Conservation (phyloP, 2,888 invertebrate species). For the Ennomos erosarius region DNA sequence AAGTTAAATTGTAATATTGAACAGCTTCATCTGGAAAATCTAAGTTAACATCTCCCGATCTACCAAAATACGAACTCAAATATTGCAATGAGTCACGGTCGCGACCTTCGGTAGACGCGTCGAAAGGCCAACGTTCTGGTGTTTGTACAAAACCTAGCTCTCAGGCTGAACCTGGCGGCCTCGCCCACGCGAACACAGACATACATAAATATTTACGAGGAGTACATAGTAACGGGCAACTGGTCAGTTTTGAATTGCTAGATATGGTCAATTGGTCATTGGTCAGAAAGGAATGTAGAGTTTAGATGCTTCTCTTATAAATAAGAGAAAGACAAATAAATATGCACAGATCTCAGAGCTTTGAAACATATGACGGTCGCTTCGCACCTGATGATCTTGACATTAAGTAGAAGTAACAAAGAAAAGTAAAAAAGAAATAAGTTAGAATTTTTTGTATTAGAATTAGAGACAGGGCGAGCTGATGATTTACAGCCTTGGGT, state of each 20-base stretch:
- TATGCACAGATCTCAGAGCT: too few relatives aligned
- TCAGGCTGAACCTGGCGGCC: constrained; percentile 53
- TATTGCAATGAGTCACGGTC: constrained; percentile 50
- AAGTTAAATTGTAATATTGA: background rate
- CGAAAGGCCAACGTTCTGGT: constrained; percentile 70
- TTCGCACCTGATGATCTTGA: too few relatives aligned
- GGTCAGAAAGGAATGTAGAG: background rate
- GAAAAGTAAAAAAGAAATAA: too few relatives aligned
- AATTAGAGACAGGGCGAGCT: too few relatives aligned
- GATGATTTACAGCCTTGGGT: too few relatives aligned
- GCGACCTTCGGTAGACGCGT: constrained; percentile 50
- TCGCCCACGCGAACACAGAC: constrained; percentile 48
- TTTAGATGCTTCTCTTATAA: too few relatives aligned
- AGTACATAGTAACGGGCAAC: constrained; percentile 23
- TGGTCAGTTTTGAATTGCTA: background rate
- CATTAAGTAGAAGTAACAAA: too few relatives aligned
- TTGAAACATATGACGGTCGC: too few relatives aligned
- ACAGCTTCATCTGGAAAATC: background rate
- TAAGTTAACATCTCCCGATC: constrained; percentile 10
- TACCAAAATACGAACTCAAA: constrained; percentile 20
- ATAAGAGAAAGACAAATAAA: too few relatives aligned
- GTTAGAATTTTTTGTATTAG: too few relatives aligned
- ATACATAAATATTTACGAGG: constrained; percentile 31
- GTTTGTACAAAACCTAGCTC: constrained; percentile 55
- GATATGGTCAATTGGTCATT: background rate